These are phyloP conservation scores for Novumbra hubbsi DNA, from an alignment of 2,797 vertebrate genomes.

Conservation along the genomic window DNA sequence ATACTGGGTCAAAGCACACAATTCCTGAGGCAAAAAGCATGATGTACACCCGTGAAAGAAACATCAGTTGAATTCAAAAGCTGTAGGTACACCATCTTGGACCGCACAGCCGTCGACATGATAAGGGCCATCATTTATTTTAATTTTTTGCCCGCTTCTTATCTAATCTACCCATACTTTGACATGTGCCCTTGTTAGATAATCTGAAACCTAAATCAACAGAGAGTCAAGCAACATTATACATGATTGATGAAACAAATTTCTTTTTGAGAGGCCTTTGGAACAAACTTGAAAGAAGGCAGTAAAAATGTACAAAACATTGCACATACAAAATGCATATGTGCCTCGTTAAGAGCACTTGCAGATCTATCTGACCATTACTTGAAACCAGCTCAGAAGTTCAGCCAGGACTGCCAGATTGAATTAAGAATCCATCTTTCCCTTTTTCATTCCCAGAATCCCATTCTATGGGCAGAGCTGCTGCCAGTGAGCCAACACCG, in stretches of 20 bases:
- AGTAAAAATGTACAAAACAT: neutral
- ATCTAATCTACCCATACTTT: too few species aligned
- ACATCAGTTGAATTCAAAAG: too few species aligned
- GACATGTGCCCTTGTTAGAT: too few species aligned
- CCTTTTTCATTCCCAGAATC: slow-evolving; percentile 36
- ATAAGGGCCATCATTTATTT: too few species aligned
- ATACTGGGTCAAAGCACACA: too few species aligned
- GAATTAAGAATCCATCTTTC: slow-evolving; percentile 42
- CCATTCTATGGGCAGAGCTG: slow-evolving; percentile 21
- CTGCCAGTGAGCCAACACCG: slow-evolving; percentile 17
- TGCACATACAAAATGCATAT: neutral
- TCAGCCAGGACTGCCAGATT: slow-evolving; percentile 51
- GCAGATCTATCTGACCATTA: slow-evolving; percentile 28
- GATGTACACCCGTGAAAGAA: too few species aligned
- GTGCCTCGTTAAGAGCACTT: slow-evolving; percentile 20
- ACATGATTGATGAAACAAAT: slow-evolving; percentile 19
- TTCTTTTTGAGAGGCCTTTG: slow-evolving; percentile 6
- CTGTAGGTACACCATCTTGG: too few species aligned
- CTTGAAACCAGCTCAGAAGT: slow-evolving; percentile 32
- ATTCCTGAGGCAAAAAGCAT: too few species aligned
- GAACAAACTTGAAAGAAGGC: neutral
- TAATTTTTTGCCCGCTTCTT: too few species aligned
- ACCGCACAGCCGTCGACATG: too few species aligned
- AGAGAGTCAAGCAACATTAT: too few species aligned
- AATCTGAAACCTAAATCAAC: too few species aligned